Evolutionary conservation across 2,888 invertebrate genomes (phyloP), one percentile per base, ranked within the genome.

Genomic region (Zygothrica quintamaculata): DNA sequence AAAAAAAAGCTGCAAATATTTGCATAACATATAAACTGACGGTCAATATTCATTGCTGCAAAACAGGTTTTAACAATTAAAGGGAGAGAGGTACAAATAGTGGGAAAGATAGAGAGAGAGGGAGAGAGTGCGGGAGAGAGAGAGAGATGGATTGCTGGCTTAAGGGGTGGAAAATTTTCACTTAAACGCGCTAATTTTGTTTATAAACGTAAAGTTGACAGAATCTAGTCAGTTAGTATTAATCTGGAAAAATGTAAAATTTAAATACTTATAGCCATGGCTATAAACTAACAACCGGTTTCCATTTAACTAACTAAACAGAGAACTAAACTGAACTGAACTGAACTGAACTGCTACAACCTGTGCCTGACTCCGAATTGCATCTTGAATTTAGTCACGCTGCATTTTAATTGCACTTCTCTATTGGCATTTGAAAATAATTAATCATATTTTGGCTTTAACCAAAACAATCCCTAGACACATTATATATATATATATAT

Each of bases 131-230:
- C 11, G 9, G 26, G 11, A 15, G 26, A n/a, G n/a, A n/a, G 34
- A 9, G 8, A 8, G 26, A 9, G 12, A 26, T 22, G 55, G 47
- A n/a, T n/a, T 12, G n/a, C n/a, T n/a, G n/a, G n/a, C n/a, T n/a
- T n/a, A n/a, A n/a, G n/a, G n/a, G n/a, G n/a, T n/a, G n/a, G n/a
- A n/a, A 33, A 60, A 65, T 87, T 82, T 87, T 82, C 85, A 82
- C 87, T 84, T 66, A 66, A 53, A 55, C 66, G 56, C 74, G 82
- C 68, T 82, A 87, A 82, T 82, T 82, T 76, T 16, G 57, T 62
- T 69, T 43, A 77, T 78, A 84, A 87, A 81, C 68, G 65, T 15
- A 13, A 51, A 26, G 33, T 39, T 42, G 65, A 58, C 36, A 65
- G 60, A 57, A 70, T 57, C 46, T 26, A 61, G 31, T 51, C 22